Conservation (phyloP, 2,797 vertebrate species). For the Pterois miles region DNA sequence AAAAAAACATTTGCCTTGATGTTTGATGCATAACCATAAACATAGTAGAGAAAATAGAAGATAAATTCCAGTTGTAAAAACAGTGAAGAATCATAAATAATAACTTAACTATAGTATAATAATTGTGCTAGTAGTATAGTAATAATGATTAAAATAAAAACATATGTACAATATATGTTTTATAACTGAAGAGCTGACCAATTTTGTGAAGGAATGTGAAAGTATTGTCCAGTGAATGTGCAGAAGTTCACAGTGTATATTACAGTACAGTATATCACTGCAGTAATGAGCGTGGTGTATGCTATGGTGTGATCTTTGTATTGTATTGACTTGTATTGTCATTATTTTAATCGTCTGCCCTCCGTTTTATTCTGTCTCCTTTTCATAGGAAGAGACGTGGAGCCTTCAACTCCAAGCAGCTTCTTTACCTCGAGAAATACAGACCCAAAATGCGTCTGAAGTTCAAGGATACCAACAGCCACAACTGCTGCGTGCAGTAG, state of each 20-base stretch:
- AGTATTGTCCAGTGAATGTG: background rate
- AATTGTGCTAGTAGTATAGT: too few species aligned
- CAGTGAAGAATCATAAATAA: background rate
- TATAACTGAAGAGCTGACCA: background rate
- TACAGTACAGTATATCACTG: too few species aligned
- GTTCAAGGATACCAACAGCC: constrained; percentile 95
- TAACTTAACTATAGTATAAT: too few species aligned
- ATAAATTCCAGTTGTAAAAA: background rate
- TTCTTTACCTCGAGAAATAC: constrained; percentile 99
- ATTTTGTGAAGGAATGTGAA: background rate
- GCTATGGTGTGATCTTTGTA: background rate
- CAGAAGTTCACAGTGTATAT: background rate
- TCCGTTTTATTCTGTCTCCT: background rate
- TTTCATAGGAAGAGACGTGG: constrained; percentile 95
- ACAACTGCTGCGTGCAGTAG: constrained; percentile 97
- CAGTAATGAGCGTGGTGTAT: background rate
- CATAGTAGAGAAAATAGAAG: background rate
- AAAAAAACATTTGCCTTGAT: too few species aligned
- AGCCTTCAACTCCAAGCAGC: constrained; percentile 99
- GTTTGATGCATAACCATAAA: background rate
- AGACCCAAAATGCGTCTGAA: constrained; percentile 97
- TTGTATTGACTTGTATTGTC: background rate
- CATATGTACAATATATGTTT: background rate
- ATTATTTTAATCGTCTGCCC: background rate
- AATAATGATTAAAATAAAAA: too few species aligned